Evolutionary conservation across 2,888 invertebrate species (phyloP).

Genomic region (Therioaphis trifolii): DNA sequence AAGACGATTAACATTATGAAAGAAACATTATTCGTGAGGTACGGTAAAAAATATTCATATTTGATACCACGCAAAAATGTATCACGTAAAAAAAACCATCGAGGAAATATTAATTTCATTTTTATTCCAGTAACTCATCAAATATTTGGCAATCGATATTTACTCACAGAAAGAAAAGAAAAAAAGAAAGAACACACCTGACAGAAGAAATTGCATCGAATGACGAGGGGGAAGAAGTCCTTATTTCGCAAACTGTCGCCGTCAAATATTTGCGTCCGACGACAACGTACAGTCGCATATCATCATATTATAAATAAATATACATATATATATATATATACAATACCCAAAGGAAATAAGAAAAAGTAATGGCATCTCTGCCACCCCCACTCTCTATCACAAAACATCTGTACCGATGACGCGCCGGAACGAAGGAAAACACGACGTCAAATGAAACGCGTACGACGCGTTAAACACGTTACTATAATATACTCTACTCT

Average conservation of each 20-base stretch:
- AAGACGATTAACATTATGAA: too few species aligned
- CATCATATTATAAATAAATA: conserved; percentile 9
- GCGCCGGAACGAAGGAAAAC: not conserved
- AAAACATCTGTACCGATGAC: too few species aligned
- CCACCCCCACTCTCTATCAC: too few species aligned
- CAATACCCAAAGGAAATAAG: not conserved
- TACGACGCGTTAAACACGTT: too few species aligned
- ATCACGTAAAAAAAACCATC: conserved; percentile 9
- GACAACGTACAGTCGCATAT: conserved; percentile 10
- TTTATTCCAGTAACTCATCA: conserved; percentile 30
- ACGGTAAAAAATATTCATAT: conserved; percentile 29
- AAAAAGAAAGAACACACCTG: conserved; percentile 2
- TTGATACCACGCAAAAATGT: not conserved
- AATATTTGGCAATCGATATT: conserved; percentile 49
- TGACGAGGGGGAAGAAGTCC: conserved; percentile 30
- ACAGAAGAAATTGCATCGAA: conserved; percentile 2
- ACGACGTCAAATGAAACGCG: not conserved
- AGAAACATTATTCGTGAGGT: not conserved
- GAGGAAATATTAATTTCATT: conserved; percentile 41
- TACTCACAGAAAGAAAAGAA: not conserved
- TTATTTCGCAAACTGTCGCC: conserved; percentile 40
- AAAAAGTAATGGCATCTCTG: conserved; percentile 22
- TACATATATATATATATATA: not conserved
- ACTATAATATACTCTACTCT: too few species aligned
- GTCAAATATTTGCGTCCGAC: conserved; percentile 39